A percentile compares a stretch with the other conserved stretches of the same genome.
phyloP scores from a whole-genome alignment of 30 jellyfish, hydroid and myxozoan species.

The Pseudorhiza aurosa region DNA sequence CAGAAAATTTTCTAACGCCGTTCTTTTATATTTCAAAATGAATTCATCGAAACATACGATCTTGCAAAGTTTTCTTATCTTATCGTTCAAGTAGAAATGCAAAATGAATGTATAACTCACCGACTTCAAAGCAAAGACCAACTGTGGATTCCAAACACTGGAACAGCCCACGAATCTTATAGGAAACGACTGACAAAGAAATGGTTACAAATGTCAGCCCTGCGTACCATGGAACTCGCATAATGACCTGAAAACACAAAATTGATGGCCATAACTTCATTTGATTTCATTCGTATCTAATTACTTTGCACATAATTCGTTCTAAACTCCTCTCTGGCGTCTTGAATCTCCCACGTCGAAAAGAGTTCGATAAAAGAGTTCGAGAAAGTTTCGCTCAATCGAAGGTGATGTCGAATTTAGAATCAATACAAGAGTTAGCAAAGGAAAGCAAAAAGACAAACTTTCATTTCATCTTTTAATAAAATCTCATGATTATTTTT shows the following conservation, averaged over 20 bases:
- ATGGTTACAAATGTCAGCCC: neutral
- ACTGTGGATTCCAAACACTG: neutral
- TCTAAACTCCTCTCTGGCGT: too few relatives aligned
- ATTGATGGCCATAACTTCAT: neutral
- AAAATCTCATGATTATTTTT: too few relatives aligned
- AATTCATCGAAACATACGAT: too few relatives aligned
- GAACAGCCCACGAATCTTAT: neutral
- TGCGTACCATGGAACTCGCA: neutral
- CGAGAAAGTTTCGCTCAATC: neutral
- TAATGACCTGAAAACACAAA: neutral
- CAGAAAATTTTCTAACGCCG: too few relatives aligned
- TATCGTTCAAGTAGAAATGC: too few relatives aligned
- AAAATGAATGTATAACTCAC: neutral
- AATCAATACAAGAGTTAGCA: neutral
- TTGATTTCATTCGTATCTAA: too few relatives aligned
- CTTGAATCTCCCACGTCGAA: neutral
- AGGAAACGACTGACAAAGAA: neutral
- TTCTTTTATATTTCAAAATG: too few relatives aligned
- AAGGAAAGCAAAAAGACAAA: too few relatives aligned
- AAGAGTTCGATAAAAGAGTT: neutral
- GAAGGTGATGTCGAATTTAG: neutral
- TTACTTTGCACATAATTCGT: too few relatives aligned
- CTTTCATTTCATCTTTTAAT: too few relatives aligned
- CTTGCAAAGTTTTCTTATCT: too few relatives aligned
- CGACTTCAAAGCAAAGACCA: conserved; percentile 7